Percentiles rank a stretch among this genome's conserved stretches.
These are phyloP conservation scores for Microcebus jonahi DNA, from an alignment of 2,113 vertebrate genomes.

Conservation along the genomic window DNA sequence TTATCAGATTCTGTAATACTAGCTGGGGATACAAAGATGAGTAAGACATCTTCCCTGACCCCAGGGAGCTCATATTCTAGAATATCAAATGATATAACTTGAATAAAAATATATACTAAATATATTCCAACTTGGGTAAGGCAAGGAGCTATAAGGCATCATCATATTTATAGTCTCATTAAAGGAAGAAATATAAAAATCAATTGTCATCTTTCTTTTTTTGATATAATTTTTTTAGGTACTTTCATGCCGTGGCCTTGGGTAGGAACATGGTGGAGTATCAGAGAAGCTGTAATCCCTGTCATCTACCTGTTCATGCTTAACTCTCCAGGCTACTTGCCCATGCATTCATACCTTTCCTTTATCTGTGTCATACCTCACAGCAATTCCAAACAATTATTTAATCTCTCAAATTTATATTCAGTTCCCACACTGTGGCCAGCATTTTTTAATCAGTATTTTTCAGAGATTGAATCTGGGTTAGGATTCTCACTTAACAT, in stretches of 20 bases:
- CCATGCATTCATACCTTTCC: not conserved
- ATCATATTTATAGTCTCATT: not conserved
- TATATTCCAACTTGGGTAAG: not conserved
- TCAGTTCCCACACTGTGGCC: not conserved
- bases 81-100: not conserved
- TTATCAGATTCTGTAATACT: not conserved
- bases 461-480: not conserved
- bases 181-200: not conserved
- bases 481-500: not conserved
- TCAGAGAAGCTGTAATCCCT: not conserved
- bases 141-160: not conserved
- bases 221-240: not conserved
- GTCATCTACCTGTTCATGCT: not conserved
- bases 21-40: not conserved
- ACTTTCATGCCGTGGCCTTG: not conserved
- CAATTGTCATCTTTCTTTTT: not conserved
- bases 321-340: not conserved
- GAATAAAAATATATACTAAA: not conserved
- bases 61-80: not conserved
- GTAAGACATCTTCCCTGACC: not conserved
- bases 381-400: not conserved
- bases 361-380: not conserved
- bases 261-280: not conserved
- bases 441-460: not conserved
- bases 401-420: constrained; percentile 31